Base-by-base conservation (phyloP, 2,113 vertebrate genomes). In the Erpornis zantholeuca region DNA sequence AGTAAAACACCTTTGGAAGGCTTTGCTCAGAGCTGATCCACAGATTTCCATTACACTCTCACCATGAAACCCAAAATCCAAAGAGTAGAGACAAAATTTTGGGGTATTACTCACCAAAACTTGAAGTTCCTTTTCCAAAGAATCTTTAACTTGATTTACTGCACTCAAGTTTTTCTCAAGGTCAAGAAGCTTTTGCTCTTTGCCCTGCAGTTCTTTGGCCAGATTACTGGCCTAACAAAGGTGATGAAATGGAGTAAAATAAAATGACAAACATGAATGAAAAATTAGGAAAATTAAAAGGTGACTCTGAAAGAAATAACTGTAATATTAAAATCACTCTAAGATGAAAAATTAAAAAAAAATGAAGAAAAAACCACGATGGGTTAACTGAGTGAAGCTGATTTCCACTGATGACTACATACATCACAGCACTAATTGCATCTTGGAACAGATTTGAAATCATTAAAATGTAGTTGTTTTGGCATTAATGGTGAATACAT, bases 71-170 rank as follows among this genome's bases (percentile, higher is more conserved):
- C 54, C 71, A 69, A 90, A 92, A 77, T 56, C 81, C 80, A 69
- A 84, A 89, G 52, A 76, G 57, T 47, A 92, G 75, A 86, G 72
- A 50, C 44, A 70, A 80, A 90, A 81, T 64, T 85, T 70, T 27
- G 12, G 53, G 21, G 28, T 73, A 38, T 87, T 91, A 97, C 99
- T 98, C 97, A 99, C 99, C 99, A 99, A 92, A 90, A 84, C 86
- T 94, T 96, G 97, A 84, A 99, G 98, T 70, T 99, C 98, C 91
- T 98, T 97, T 94, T 99, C 98, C 97, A 99, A 96, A 96, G 97
- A 91, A 85, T 98, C 97, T 92, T 98, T 99, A 86, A 98, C 97
- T 97, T 98, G 98, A 92, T 98, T 98, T 95, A 98, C 96, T 91
- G 97, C 96, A 92, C 96, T 95, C 97, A 99, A 96, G 93, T 88